Conservation (phyloP, 2,888 invertebrate genomes). For the Acanthosepion pharaonis region DNA sequence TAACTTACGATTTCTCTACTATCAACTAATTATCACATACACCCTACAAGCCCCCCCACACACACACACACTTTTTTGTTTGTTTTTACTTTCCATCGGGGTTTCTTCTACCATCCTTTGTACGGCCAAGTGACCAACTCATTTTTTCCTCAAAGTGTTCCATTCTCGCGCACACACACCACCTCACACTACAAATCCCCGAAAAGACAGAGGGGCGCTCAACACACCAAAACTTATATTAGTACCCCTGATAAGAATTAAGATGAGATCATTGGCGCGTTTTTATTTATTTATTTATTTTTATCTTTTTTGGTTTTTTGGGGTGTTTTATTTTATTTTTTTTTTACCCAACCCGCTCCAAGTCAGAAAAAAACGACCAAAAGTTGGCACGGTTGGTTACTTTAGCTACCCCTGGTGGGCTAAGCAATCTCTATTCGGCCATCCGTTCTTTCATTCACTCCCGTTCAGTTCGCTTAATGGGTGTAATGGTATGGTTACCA, state of each 20-base stretch:
- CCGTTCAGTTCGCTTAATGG: not conserved
- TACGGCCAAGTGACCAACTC: not conserved
- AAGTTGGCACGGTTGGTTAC: not conserved
- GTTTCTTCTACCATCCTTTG: not conserved
- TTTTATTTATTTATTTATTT: not conserved
- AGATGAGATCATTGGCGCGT: not conserved
- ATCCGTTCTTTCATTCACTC: slow-evolving; percentile 6
- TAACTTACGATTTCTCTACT: not conserved
- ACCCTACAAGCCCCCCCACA: not conserved
- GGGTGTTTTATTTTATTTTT: no score
- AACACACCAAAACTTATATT: not conserved
- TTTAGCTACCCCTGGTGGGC: not conserved
- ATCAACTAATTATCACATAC: not conserved
- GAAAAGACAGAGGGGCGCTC: not conserved
- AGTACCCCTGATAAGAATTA: not conserved
- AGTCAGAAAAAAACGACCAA: slow-evolving; percentile 1
- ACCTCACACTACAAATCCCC: not conserved
- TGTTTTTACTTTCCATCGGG: not conserved
- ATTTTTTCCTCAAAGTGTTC: not conserved
- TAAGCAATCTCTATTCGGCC: not conserved
- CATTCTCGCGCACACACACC: not conserved
- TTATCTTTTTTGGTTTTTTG: no score
- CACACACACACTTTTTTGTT: no score
- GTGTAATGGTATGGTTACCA: not conserved
- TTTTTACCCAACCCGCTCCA: not conserved